Base-by-base conservation (phyloP, 2,888 invertebrate species). In the Salticus scenicus region DNA sequence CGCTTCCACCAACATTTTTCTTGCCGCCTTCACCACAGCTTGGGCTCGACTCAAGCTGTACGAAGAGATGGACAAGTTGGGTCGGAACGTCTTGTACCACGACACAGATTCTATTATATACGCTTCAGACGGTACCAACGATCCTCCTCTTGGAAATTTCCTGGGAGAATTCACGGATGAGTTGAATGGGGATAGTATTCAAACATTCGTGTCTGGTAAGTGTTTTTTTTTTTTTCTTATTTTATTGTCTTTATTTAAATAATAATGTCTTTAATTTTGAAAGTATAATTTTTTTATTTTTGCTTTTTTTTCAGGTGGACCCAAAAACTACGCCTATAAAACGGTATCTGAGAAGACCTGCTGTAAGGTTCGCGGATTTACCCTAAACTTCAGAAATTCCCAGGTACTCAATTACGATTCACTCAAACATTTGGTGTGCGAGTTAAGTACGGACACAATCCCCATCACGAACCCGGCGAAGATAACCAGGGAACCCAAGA, bases 111-210 rank as follows among this genome's bases (percentile, higher is more conserved):
- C 42, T 0, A 33, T 75, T 2, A 31, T 73, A 0, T 73, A 57
- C 20, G 57, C 57, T 2, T 14, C 1, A 17, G 20, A 74, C 37
- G 74, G 74, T 5, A 24, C 12, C 7, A 74, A 74, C 24, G 63
- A 64, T 31, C 76, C 76, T 0, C 76, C 76, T 2, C 28, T 76
- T 0, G 66, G 67, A 8, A 47, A 66, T 42, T 76, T n/a, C 20
- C n/a, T 76, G 8, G 76, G 76, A 1, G 76, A 69, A 8, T 69
- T 76, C 12, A 76, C 76, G 1, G 67, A 76, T 20, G 76, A 76
- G 24, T 27, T 76, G 17, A 20, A 42, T 20, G 76, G 76, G 1
- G 67, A 76, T n/a, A 42, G 20, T 14, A 76, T 67, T 31, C 2
- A 10, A 17, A 76, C 76, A 1, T 76, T 78, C n/a, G n/a, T n/a